A percentile compares a stretch with the other conserved stretches of the same genome.
Conservation (phyloP, 2,113 vertebrate species). For the Brachypteracias leptosomus region DNA sequence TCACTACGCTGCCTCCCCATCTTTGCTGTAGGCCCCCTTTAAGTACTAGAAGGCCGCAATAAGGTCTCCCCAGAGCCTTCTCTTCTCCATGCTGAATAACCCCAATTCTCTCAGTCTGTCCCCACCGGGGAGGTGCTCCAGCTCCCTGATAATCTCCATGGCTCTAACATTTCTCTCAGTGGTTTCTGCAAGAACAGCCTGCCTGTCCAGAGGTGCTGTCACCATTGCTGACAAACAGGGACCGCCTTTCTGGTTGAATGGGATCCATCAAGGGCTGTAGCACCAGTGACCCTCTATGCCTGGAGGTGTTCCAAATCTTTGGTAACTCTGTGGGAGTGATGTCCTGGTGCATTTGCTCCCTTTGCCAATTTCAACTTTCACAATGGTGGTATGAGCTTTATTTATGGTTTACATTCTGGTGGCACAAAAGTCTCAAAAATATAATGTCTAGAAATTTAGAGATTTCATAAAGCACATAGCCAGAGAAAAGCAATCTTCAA, state of each 20-base stretch:
- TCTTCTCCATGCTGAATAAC: not conserved
- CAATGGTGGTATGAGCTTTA: not conserved
- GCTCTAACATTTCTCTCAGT: not conserved
- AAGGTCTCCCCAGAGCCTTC: not conserved
- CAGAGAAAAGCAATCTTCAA: not conserved
- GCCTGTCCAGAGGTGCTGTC: not conserved
- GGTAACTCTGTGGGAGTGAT: not conserved
- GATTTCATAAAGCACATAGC: not conserved
- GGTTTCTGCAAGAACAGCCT: not conserved
- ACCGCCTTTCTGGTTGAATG: not conserved
- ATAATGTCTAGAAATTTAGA: not conserved
- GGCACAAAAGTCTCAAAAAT: not conserved
- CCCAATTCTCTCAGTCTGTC: not conserved
- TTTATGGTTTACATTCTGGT: not conserved
- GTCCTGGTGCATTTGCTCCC: not conserved
- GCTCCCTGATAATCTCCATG: not conserved
- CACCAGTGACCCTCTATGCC: accelerated
- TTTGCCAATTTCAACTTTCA: not conserved
- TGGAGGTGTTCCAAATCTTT: not conserved
- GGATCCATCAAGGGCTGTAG: not conserved
- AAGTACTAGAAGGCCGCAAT: not conserved
- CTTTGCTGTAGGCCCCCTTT: not conserved
- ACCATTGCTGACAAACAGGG: not conserved
- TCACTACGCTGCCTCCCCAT: not conserved
- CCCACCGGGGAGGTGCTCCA: not conserved